A percentile compares a stretch with the other conserved stretches of the same genome.
Conservation (phyloP, 2,113 vertebrate genomes). For the Phalacrocorax carbo region DNA sequence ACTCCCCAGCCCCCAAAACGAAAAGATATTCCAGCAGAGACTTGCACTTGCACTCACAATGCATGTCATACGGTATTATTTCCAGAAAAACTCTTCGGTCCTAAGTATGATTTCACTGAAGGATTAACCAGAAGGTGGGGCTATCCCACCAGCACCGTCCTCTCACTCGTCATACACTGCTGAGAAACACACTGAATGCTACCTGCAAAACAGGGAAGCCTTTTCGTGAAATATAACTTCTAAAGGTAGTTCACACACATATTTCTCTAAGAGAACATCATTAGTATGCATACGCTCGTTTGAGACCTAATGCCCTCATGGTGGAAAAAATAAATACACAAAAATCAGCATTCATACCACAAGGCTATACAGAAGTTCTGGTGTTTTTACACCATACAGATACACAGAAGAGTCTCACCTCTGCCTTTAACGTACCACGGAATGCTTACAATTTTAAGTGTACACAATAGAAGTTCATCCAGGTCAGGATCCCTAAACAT, state of each 20-base stretch:
- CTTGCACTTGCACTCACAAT: neutral
- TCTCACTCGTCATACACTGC: neutral
- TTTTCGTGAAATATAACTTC: neutral
- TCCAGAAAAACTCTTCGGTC: neutral
- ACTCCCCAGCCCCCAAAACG: neutral
- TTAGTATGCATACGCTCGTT: accelerated
- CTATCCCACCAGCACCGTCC: neutral
- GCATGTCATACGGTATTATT: neutral
- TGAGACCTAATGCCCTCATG: neutral
- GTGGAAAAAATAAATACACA: neutral
- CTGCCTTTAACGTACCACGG: accelerated
- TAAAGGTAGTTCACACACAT: accelerated
- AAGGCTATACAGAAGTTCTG: neutral
- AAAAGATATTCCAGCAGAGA: neutral
- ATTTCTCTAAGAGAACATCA: neutral
- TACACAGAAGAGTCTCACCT: neutral
- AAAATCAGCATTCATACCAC: neutral
- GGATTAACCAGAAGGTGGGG: constrained; percentile 9
- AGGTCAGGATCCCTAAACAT: neutral
- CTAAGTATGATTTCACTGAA: neutral
- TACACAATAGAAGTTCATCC: accelerated
- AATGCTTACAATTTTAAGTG: neutral
- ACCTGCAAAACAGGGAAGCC: neutral
- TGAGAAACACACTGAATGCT: neutral
- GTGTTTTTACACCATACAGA: neutral